Evolutionary conservation across 1,140 invertebrate species (phyloP).

Genomic region (Drosophila nigromelanica): DNA sequence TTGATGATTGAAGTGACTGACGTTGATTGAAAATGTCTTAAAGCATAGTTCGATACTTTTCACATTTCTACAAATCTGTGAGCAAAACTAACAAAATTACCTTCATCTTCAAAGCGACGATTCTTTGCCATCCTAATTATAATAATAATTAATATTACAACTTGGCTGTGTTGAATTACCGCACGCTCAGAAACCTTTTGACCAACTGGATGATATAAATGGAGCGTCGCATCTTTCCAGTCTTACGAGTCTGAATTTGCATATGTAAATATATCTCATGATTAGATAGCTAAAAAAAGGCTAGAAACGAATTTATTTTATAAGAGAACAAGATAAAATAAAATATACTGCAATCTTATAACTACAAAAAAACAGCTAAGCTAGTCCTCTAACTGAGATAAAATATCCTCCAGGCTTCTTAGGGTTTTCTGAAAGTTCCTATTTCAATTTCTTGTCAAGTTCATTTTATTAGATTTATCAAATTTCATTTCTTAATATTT

Average conservation of each 20-base stretch:
- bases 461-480: no score
- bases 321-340: background rate
- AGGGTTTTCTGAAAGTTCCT: no score
- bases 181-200: constrained; percentile 3
- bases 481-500: constrained; percentile 10
- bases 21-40: no score
- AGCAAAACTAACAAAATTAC: constrained; percentile 17
- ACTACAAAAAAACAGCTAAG: background rate
- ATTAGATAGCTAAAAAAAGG: constrained; percentile 37
- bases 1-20: no score
- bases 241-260: constrained; percentile 1
- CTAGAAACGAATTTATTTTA: constrained; percentile 2
- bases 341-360: background rate
- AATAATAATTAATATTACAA: background rate
- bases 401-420: no score
- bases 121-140: constrained; percentile 46
- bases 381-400: no score
- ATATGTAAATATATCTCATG: constrained; percentile 12
- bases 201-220: constrained; percentile 16
- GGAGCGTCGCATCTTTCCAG: constrained; percentile 1
- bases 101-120: constrained; percentile 70
- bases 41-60: no score
- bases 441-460: no score
- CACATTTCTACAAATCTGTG: no score
- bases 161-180: background rate